Conservation (phyloP, 2,797 vertebrate species). For the Pangasius sanitwongsei region DNA sequence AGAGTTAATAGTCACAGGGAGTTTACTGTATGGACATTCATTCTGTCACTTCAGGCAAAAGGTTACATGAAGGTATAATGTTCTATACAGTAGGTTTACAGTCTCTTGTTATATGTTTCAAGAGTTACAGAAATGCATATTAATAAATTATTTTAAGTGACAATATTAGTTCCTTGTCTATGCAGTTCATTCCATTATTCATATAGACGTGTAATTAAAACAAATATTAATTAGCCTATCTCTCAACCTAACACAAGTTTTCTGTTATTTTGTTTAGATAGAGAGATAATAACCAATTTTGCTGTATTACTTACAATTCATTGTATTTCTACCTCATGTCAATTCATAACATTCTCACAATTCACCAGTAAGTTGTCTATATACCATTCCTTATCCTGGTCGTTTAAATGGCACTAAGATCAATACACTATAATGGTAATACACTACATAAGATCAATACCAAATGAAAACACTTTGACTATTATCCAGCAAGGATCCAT, state of each 20-base stretch:
- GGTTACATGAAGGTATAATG: background rate
- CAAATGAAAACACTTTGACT: too few relatives aligned
- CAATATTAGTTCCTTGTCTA: background rate
- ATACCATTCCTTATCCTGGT: background rate
- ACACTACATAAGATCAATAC: background rate
- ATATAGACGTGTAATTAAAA: background rate
- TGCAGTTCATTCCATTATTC: background rate
- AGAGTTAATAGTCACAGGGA: background rate
- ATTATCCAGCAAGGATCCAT: background rate
- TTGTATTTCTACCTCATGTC: background rate
- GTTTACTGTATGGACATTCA: background rate
- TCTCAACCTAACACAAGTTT: background rate
- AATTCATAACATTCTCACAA: background rate
- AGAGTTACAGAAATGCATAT: slow-evolving; percentile 1
- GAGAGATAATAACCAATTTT: background rate
- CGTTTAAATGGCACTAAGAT: background rate
- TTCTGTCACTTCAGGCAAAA: background rate
- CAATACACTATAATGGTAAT: background rate
- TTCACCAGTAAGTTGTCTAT: background rate
- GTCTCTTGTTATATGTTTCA: background rate
- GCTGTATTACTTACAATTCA: background rate
- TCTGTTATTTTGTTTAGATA: background rate
- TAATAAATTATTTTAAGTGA: background rate
- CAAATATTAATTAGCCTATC: background rate
- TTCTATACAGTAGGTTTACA: background rate